Evolutionary conservation across 2,888 invertebrate species (phyloP).

Genomic region (Cataglyphis rosenhaueri): DNA sequence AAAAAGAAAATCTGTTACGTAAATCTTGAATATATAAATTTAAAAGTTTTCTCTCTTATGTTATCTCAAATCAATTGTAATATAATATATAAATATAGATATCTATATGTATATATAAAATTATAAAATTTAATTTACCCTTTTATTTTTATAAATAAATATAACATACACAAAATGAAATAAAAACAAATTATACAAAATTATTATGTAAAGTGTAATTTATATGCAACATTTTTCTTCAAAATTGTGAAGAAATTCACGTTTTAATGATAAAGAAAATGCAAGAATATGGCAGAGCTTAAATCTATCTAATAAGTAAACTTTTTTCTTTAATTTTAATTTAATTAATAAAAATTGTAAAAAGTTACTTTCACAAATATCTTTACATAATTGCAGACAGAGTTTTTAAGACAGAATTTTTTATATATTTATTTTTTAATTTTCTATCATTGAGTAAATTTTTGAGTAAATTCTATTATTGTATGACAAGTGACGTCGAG

Average conservation of each 20-base stretch:
- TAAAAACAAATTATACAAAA: not conserved
- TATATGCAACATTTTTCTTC: not conserved
- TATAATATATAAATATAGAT: not conserved
- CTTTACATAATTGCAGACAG: not conserved
- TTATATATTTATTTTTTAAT: not conserved
- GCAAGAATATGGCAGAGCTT: not conserved
- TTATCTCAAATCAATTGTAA: not conserved
- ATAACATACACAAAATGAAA: not conserved
- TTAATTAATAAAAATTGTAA: not conserved
- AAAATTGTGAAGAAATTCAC: not conserved
- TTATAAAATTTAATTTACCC: not conserved
- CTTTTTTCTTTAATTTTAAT: not conserved
- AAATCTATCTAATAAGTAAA: not conserved
- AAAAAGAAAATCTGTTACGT: not conserved
- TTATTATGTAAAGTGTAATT: not conserved
- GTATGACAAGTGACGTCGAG: not conserved
- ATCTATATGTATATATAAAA: not conserved
- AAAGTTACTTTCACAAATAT: not conserved
- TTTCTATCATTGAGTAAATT: not conserved
- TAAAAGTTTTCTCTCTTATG: not conserved
- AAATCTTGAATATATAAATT: conserved; percentile 9
- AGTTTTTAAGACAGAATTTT: not conserved
- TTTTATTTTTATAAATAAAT: not conserved
- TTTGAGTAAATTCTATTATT: not conserved
- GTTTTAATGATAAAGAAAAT: not conserved